Percentiles rank a stretch among this genome's conserved stretches.
Evolutionary conservation across 2,113 vertebrate genomes (phyloP).

Genomic region (Rhinoptilus africanus): DNA sequence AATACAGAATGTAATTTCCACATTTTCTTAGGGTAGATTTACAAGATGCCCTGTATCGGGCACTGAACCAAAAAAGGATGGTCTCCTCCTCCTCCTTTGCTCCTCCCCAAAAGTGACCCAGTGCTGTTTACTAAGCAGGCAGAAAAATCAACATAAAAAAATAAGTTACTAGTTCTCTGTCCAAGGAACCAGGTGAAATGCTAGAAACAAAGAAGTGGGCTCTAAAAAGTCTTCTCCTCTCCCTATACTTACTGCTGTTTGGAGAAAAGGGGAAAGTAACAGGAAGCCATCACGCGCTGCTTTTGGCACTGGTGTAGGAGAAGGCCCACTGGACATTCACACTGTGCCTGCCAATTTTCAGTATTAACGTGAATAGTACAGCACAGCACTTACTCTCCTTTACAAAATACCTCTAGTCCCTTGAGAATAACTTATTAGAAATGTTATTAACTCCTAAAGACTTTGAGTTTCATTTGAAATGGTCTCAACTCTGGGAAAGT

Average conservation of each 20-base stretch:
- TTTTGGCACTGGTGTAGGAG: background rate
- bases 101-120: background rate
- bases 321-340: background rate
- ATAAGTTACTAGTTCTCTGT: background rate
- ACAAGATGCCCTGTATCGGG: background rate
- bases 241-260: background rate
- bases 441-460: background rate
- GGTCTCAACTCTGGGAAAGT: background rate
- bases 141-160: background rate
- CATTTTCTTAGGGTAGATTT: background rate
- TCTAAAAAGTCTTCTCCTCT: background rate
- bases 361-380: background rate
- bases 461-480: background rate
- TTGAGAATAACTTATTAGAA: background rate
- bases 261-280: background rate
- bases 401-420: background rate
- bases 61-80: background rate
- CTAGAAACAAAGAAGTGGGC: background rate
- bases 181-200: background rate
- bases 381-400: background rate
- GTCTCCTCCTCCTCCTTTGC: background rate
- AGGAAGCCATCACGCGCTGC: background rate
- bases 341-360: background rate
- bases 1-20: background rate
- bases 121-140: background rate